Conservation (phyloP, 2,888 invertebrate genomes). For the Nomada hirtipes region DNA sequence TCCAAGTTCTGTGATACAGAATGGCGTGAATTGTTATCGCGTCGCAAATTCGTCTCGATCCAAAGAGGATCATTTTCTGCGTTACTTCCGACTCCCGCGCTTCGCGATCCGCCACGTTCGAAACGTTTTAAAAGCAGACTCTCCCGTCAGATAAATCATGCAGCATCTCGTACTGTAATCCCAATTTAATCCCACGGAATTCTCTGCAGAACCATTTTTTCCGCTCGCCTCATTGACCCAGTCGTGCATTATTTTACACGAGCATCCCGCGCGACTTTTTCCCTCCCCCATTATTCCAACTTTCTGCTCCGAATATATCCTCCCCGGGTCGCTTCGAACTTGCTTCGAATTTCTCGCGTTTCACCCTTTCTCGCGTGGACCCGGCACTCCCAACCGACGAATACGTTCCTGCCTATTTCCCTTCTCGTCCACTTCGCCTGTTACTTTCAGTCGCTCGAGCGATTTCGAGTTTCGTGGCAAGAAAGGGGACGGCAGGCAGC, state of each 20-base stretch:
- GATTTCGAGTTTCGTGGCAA: constrained; percentile 22
- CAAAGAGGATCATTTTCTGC: neutral
- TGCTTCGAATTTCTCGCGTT: constrained; percentile 39
- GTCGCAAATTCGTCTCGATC: neutral
- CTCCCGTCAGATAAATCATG: constrained; percentile 47
- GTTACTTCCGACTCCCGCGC: neutral
- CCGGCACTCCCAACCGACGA: neutral
- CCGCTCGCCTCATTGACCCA: constrained; percentile 50
- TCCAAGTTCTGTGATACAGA: neutral
- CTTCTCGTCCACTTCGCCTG: constrained; percentile 4
- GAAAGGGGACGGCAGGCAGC: neutral
- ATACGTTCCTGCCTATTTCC: constrained; percentile 10
- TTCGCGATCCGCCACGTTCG: neutral
- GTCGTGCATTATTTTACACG: constrained; percentile 52
- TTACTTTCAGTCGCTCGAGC: neutral
- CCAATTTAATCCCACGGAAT: constrained; percentile 57
- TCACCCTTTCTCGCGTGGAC: constrained; percentile 4
- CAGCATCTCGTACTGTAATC: constrained; percentile 37
- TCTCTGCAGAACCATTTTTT: constrained; percentile 53
- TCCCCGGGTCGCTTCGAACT: constrained; percentile 9
- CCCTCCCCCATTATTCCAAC: constrained; percentile 22
- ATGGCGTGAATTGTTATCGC: neutral
- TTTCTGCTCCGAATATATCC: constrained; percentile 26
- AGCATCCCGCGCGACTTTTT: constrained; percentile 31
- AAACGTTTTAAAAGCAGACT: constrained; percentile 38